Conservation (phyloP, 2,888 invertebrate species). For the Gnatocerus cornutus region DNA sequence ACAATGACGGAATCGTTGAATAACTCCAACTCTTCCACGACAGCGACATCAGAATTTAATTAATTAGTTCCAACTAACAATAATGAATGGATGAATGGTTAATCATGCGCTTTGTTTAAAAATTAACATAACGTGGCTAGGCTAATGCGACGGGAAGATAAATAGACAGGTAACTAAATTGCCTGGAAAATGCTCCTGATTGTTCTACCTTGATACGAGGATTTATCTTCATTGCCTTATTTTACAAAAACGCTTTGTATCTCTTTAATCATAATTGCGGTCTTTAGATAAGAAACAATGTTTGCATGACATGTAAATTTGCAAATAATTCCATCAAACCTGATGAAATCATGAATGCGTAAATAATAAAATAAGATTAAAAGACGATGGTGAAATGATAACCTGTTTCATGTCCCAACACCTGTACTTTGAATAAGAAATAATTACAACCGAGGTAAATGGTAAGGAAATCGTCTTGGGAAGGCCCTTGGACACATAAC, state of each 20-base stretch:
- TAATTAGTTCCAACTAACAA: conserved; percentile 5
- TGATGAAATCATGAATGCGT: background rate
- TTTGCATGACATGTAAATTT: background rate
- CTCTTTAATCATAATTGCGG: background rate
- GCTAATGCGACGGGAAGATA: background rate
- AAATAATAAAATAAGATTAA: background rate
- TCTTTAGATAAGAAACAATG: background rate
- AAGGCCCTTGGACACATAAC: background rate
- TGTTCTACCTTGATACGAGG: no score
- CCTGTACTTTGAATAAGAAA: background rate
- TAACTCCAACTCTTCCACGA: conserved; percentile 9
- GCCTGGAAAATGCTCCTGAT: background rate
- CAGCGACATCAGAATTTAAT: conserved; percentile 14
- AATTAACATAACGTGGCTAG: background rate
- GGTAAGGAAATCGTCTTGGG: background rate
- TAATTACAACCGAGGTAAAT: background rate
- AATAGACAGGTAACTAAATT: background rate
- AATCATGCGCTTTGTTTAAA: background rate
- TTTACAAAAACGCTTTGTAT: no score
- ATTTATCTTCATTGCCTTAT: no score
- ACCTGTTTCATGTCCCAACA: background rate
- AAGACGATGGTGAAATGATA: background rate
- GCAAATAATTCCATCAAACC: background rate
- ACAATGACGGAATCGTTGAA: conserved; percentile 15
- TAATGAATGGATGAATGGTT: background rate